Percentiles rank a stretch among this genome's conserved stretches.
phyloP scores from a whole-genome alignment of 1,140 invertebrate genomes.

The Drosophila ambigua region DNA sequence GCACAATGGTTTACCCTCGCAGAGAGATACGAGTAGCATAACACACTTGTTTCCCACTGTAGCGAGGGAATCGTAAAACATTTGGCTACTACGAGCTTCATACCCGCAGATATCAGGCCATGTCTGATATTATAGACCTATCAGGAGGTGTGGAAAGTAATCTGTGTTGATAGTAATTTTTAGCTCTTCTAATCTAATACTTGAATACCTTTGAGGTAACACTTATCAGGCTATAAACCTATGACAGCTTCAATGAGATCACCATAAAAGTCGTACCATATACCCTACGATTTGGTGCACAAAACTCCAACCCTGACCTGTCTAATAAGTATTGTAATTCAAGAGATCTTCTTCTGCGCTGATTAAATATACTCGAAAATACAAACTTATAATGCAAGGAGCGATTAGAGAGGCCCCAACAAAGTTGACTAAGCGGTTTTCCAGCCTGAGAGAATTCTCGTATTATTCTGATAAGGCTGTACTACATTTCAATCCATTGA shows the following conservation, averaged over 20 bases:
- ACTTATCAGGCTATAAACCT: too few species aligned
- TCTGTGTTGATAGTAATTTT: too few species aligned
- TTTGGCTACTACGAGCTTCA: background rate
- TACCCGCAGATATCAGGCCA: background rate
- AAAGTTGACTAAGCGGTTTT: constrained; percentile 26
- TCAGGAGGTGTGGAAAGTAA: background rate
- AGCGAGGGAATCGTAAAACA: constrained; percentile 18
- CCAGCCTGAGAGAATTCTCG: background rate
- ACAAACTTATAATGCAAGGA: background rate
- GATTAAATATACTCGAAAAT: constrained; percentile 4
- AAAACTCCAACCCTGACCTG: constrained; percentile 20
- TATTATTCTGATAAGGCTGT: constrained; percentile 17
- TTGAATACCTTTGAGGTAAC: too few species aligned
- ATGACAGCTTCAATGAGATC: too few species aligned
- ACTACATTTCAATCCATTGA: background rate
- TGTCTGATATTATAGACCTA: background rate
- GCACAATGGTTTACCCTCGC: constrained; percentile 20
- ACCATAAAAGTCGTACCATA: too few species aligned
- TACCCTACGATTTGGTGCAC: too few species aligned
- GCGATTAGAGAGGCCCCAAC: constrained; percentile 18
- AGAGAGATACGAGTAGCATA: constrained; percentile 13
- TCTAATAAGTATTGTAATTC: background rate
- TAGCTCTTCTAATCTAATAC: too few species aligned
- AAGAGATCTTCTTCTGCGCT: background rate
- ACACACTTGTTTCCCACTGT: background rate